These are phyloP conservation scores for Procavia capensis DNA, from an alignment of 2,113 vertebrate genomes.

Conservation along the genomic window DNA sequence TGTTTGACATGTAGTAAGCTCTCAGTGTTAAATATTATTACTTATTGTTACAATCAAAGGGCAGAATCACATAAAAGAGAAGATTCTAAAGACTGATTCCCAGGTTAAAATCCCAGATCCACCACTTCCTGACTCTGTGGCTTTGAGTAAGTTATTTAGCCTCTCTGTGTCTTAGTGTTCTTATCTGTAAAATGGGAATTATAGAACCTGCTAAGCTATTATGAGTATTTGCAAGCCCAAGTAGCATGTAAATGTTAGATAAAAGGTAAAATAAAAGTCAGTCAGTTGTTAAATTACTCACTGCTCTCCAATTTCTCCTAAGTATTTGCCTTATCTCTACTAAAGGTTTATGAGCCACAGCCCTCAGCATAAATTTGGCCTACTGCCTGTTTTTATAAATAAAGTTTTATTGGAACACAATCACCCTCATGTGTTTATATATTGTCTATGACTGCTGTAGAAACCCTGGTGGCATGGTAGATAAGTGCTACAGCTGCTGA, in stretches of 20 bases:
- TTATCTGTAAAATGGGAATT: background rate
- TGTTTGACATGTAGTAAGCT: background rate
- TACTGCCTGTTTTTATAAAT: background rate
- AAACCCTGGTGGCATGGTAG: no score
- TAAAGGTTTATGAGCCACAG: background rate
- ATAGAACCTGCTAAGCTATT: background rate
- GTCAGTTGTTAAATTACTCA: background rate
- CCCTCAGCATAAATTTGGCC: background rate
- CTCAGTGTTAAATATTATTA: background rate
- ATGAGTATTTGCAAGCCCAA: background rate
- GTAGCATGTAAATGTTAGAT: background rate
- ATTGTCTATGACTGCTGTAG: background rate
- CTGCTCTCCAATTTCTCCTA: background rate
- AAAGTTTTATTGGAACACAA: background rate
- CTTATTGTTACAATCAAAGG: background rate
- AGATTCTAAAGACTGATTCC: background rate
- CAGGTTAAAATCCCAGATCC: background rate
- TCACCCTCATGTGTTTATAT: background rate
- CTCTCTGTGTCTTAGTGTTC: background rate
- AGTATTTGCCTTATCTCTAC: background rate
- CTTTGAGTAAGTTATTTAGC: background rate
- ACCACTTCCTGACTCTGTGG: background rate
- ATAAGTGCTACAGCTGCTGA: no score
- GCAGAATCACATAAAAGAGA: background rate
- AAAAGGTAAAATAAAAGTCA: background rate